Percentiles rank a stretch among this genome's conserved stretches.
phyloP scores from a whole-genome alignment of 1,140 invertebrate genomes.

The Caerostris darwini region DNA sequence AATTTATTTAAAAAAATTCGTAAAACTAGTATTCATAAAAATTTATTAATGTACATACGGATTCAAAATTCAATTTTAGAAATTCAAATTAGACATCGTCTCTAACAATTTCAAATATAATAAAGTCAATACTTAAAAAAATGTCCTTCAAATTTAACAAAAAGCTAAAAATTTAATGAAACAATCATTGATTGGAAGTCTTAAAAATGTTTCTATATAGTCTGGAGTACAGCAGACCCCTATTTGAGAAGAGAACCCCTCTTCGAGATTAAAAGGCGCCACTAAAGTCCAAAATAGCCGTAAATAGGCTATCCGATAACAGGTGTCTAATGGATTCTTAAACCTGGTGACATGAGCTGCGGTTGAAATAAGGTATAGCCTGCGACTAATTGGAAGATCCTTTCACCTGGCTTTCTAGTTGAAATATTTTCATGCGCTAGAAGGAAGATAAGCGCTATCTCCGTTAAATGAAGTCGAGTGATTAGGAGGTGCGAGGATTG shows the following conservation, averaged over 20 bases:
- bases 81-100: no score
- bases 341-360: background rate
- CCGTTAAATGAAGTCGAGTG: background rate
- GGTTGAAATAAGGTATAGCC: background rate
- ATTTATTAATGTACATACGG: no score
- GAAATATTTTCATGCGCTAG: slow-evolving; percentile 5
- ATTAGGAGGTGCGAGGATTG: slow-evolving; percentile 11
- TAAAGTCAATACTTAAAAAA: no score
- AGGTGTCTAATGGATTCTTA: background rate
- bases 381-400: background rate
- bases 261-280: background rate
- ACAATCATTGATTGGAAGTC: no score
- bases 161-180: no score
- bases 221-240: background rate
- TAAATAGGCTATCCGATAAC: slow-evolving; percentile 9
- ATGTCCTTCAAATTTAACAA: no score
- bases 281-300: background rate
- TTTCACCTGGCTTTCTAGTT: slow-evolving; percentile 17
- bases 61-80: no score
- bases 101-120: no score
- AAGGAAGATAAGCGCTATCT: background rate
- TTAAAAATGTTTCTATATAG: no score
- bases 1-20: no score
- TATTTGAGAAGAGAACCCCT: background rate
- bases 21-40: no score